Conservation (phyloP, 92 coral and sea anemone species). For the Meandrina meandrites region DNA sequence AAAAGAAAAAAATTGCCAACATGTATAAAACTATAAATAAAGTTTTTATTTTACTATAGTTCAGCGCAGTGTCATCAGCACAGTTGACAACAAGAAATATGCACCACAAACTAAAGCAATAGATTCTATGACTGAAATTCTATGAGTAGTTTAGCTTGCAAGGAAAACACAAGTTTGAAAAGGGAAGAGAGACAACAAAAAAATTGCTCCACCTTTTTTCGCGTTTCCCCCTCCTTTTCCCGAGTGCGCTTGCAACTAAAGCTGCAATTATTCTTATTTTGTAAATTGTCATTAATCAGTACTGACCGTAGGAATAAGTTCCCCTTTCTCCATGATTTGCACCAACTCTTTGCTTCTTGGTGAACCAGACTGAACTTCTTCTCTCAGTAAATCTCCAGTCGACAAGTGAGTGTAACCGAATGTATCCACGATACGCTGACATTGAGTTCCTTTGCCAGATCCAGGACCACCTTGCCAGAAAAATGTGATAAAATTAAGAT, state of each 20-base stretch:
- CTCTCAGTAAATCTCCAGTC: slow-evolving; percentile 90
- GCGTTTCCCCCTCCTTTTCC: not conserved
- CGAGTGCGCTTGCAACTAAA: not conserved
- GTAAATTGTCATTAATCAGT: not conserved
- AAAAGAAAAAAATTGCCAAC: not conserved
- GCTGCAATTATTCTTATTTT: not conserved
- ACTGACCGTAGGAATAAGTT: slow-evolving; percentile 88
- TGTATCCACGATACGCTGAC: slow-evolving; percentile 84
- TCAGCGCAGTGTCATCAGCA: too few relatives aligned
- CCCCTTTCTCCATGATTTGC: slow-evolving; percentile 91
- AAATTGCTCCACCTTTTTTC: not conserved
- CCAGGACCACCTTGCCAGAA: slow-evolving; percentile 91
- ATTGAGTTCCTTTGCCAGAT: slow-evolving; percentile 98
- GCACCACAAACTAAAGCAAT: too few relatives aligned
- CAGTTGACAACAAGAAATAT: too few relatives aligned
- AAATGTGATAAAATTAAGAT: not conserved
- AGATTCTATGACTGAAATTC: too few relatives aligned
- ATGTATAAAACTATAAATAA: too few relatives aligned
- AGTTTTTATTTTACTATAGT: too few relatives aligned
- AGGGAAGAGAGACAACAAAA: not conserved
- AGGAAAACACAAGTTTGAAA: not conserved
- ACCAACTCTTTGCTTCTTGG: slow-evolving; percentile 80
- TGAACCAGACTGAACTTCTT: slow-evolving; percentile 84
- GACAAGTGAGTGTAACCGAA: slow-evolving; percentile 91
- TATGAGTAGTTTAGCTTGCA: not conserved